A percentile compares a stretch with the other conserved stretches of the same genome.
These are phyloP conservation scores for Cryptocheilus praepositus DNA, from an alignment of 2,888 invertebrate genomes.

Conservation along the genomic window DNA sequence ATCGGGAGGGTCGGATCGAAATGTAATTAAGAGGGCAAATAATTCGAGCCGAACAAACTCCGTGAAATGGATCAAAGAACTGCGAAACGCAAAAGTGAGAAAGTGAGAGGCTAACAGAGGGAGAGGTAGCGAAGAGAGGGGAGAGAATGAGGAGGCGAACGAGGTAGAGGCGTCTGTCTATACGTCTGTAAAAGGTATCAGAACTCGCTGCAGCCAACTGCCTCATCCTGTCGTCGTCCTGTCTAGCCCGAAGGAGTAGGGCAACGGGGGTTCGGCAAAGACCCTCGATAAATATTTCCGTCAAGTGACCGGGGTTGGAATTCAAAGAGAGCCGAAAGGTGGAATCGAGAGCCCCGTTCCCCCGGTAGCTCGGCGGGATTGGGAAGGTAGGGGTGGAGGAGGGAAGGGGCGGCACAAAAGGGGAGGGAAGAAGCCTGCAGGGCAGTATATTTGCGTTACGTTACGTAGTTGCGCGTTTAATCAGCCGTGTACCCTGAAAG, in stretches of 20 bases:
- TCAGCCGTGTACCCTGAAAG: constrained; percentile 70
- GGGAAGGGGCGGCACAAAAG: no score
- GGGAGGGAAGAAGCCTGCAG: constrained; percentile 37
- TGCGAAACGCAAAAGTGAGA: constrained; percentile 30
- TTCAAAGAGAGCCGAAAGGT: constrained; percentile 72
- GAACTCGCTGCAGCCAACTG: constrained; percentile 45
- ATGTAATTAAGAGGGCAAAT: constrained; percentile 73
- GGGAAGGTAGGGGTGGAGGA: constrained; percentile 35
- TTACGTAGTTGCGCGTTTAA: constrained; percentile 74
- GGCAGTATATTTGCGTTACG: constrained; percentile 71
- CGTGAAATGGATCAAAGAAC: constrained; percentile 69
- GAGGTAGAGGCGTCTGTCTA: constrained; percentile 3
- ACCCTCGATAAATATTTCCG: constrained; percentile 73
- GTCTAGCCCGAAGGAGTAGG: constrained; percentile 53
- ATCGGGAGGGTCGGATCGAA: constrained; percentile 57
- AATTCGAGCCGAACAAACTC: constrained; percentile 68
- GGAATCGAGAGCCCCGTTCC: constrained; percentile 65
- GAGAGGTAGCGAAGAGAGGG: not conserved
- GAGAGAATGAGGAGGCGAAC: not conserved
- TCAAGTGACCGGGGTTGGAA: constrained; percentile 71
- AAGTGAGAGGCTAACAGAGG: constrained; percentile 4
- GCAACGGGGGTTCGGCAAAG: constrained; percentile 52
- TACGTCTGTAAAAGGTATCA: constrained; percentile 43
- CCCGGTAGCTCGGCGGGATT: constrained; percentile 17
- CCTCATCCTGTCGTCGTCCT: constrained; percentile 57